These are phyloP conservation scores for Pipra filicauda DNA, from an alignment of 2,113 vertebrate species.

Conservation along the genomic window DNA sequence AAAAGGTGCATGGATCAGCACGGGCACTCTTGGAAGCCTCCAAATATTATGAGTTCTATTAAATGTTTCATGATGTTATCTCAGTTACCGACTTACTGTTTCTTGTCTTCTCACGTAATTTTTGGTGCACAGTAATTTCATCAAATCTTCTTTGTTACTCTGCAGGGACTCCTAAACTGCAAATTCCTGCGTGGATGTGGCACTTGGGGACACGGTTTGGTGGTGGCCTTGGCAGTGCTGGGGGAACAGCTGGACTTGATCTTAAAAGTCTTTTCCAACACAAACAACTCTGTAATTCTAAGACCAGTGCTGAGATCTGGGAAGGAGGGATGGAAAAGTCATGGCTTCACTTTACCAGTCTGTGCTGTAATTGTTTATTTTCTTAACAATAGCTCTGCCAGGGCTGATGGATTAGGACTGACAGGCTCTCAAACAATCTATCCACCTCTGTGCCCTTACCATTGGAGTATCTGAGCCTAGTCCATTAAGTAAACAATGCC, in stretches of 20 bases:
- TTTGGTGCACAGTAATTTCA: neutral
- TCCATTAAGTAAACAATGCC: neutral
- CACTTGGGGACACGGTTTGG: neutral
- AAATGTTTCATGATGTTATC: neutral
- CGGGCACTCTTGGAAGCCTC: neutral
- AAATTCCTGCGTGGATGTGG: neutral
- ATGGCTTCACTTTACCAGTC: neutral
- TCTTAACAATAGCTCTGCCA: neutral
- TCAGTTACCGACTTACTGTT: neutral
- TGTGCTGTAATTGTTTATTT: neutral
- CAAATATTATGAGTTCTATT: neutral
- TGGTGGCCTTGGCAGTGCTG: neutral
- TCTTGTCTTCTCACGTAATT: neutral
- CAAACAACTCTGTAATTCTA: neutral
- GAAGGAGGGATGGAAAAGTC: neutral
- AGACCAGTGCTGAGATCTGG: neutral
- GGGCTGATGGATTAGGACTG: neutral
- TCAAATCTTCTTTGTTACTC: neutral
- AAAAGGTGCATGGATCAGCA: neutral
- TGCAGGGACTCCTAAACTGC: neutral
- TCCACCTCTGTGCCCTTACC: neutral
- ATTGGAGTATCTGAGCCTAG: neutral
- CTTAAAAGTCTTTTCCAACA: neutral
- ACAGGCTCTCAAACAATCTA: neutral
- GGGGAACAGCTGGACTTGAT: neutral